phyloP scores from a whole-genome alignment of 2,797 vertebrate species.

The Melanotaenia nigrans region DNA sequence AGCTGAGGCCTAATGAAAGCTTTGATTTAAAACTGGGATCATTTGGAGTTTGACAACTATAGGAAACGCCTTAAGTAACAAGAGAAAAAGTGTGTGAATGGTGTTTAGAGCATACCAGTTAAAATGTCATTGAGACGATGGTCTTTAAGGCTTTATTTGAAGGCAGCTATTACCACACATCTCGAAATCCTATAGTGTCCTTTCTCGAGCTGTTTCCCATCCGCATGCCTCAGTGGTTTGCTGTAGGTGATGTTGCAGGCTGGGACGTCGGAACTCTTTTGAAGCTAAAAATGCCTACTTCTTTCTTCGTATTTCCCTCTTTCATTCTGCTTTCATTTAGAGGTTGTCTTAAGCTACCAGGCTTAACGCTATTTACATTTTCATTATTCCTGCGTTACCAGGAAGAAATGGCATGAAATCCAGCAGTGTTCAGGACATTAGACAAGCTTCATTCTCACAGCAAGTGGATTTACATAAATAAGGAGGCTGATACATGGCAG shows the following conservation, averaged over 20 bases:
- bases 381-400: slow-evolving; percentile 81
- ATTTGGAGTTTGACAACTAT: slow-evolving; percentile 42
- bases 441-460: slow-evolving; percentile 82
- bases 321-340: slow-evolving; percentile 75
- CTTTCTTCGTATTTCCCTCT: slow-evolving; percentile 21
- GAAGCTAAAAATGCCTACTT: slow-evolving; percentile 57
- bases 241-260: slow-evolving; percentile 55
- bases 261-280: slow-evolving; percentile 55
- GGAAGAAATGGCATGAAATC: slow-evolving; percentile 82
- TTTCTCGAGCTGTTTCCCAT: slow-evolving; percentile 57
- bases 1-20: slow-evolving; percentile 26
- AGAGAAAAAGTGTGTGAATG: slow-evolving; percentile 40
- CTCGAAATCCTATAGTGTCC: slow-evolving; percentile 53
- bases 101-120: slow-evolving; percentile 38
- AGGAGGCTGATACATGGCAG: slow-evolving; percentile 75
- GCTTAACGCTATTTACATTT: slow-evolving; percentile 85
- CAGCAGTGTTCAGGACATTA: slow-evolving; percentile 81
- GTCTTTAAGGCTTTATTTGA: slow-evolving; percentile 50
- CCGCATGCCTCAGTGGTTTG: slow-evolving; percentile 45
- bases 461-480: slow-evolving; percentile 84
- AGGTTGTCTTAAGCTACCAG: slow-evolving; percentile 80
- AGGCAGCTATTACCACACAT: slow-evolving; percentile 49
- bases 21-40: slow-evolving; percentile 32
- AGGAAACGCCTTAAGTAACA: slow-evolving; percentile 31
- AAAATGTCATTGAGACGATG: slow-evolving; percentile 55